phyloP scores from a whole-genome alignment of 2,797 vertebrate species.

The Denticeps clupeoides region DNA sequence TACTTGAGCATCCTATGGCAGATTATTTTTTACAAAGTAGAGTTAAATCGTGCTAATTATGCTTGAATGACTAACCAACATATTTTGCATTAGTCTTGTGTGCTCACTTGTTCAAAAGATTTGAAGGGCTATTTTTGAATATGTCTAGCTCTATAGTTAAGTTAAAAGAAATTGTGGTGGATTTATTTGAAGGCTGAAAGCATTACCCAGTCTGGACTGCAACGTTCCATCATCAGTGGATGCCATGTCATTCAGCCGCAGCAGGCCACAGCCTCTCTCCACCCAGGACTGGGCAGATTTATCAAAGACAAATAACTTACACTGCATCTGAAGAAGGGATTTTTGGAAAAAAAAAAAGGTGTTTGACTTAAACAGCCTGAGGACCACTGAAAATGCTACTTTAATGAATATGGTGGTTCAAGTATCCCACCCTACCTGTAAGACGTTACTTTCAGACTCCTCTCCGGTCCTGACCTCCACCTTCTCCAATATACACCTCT shows the following conservation, averaged over 20 bases:
- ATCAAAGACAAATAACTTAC: conserved; percentile 79
- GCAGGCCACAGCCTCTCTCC: conserved; percentile 71
- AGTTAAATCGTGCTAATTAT: no score
- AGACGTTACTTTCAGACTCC: conserved; percentile 70
- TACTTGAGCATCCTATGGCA: no score
- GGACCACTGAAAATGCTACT: no score
- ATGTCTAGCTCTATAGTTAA: no score
- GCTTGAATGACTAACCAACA: no score
- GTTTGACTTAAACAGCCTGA: no score
- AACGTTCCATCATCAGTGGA: conserved; percentile 66
- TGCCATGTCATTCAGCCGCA: conserved; percentile 77
- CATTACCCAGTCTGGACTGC: conserved; percentile 69
- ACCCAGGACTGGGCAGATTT: conserved; percentile 76
- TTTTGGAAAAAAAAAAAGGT: no score
- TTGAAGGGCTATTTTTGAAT: no score
- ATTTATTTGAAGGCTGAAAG: neutral
- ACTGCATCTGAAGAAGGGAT: conserved; percentile 60
- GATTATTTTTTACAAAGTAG: no score
- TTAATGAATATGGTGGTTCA: no score
- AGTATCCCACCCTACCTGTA: conserved; percentile 58
- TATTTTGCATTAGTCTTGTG: no score
- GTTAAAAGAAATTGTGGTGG: conserved; percentile 6
- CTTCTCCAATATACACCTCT: conserved; percentile 69
- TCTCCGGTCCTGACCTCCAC: conserved; percentile 75
- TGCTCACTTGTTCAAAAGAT: no score